Base-by-base conservation (phyloP, 2,888 invertebrate genomes). In the Archaeoteleia sp. region DNA sequence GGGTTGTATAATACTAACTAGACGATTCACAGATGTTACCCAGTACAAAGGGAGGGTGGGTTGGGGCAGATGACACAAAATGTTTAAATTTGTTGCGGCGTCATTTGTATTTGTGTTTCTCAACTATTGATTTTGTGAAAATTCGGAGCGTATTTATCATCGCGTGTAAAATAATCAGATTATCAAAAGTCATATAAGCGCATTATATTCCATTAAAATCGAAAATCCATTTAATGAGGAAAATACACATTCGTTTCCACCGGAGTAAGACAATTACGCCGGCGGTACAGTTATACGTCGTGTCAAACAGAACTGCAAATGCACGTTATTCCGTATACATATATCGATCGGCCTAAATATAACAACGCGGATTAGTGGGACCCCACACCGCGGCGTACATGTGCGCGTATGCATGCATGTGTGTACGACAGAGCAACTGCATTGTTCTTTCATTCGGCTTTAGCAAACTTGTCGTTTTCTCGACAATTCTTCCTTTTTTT, bases 321-420 rank as follows among this genome's bases (percentile, higher is more conserved):
- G 53, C 49, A 49, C 63, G 58, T 63, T 35, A 66, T 67, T 49
- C 63, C 42, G 62, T 63, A 67, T 65, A 70, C 67, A 71, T 78
- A 79, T 77, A 82, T 83, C 79, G 82, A 82, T 82, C 80, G 83
- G 80, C 83, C 82, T 83, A 82, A 82, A 83, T 83, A 79, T 82
- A 80, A 80, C 80, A 74, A 74, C 75, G 71, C 73, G 75, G 74
- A 79, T 78, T 77, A 78, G 74, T 71, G 72, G 74, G 74, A 54
- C 71, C 71, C 74, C 73, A 73, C 71, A 67, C 67, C 69, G 17
- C 37, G 43, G 30, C 20, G 20, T 39, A 40, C 15, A 13, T 29
- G 17, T 34, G 43, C 3, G 9, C 8, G 40, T 25, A 12, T 34
- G 35, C n/a, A 23, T 39, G 14, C 17, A 17, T 7, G 12, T 34